phyloP scores from a whole-genome alignment of 2,888 invertebrate genomes.

The Eupithecia abbreviata region DNA sequence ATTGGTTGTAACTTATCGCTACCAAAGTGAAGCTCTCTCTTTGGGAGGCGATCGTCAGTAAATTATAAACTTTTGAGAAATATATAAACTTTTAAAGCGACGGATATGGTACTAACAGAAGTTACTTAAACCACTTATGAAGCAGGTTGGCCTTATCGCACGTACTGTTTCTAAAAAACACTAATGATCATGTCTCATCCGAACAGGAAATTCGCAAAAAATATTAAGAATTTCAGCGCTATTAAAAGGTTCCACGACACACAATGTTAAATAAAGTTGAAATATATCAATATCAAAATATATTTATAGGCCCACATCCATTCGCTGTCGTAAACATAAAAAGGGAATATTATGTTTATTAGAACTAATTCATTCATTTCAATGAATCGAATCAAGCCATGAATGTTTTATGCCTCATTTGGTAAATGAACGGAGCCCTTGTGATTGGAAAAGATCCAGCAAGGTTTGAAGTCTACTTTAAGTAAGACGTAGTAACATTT shows the following conservation, averaged over 20 bases:
- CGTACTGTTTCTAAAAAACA: no score
- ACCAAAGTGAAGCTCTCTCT: not conserved
- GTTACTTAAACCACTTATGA: not conserved
- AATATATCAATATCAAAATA: conserved; percentile 33
- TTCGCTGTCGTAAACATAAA: conserved; percentile 36
- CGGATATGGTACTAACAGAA: not conserved
- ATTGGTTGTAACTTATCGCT: not conserved
- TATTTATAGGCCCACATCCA: conserved; percentile 21
- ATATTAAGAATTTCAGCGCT: no score
- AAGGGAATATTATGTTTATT: conserved; percentile 36
- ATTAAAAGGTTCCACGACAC: not conserved
- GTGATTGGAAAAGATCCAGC: conserved; percentile 25
- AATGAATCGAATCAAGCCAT: conserved; percentile 31
- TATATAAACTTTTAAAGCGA: no score
- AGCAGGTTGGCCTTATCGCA: no score
- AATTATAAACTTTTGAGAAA: not conserved
- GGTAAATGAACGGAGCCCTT: conserved; percentile 35
- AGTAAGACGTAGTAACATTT: no score
- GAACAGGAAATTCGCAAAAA: no score
- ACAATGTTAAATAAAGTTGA: not conserved
- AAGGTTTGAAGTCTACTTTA: not conserved
- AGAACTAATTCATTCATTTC: conserved; percentile 38
- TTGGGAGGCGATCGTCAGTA: not conserved
- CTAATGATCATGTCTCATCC: no score
- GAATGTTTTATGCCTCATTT: conserved; percentile 43